Evolutionary conservation across 2,113 vertebrate species (phyloP), one percentile per base, ranked within the genome.

Genomic region (Hystrix cristata): DNA sequence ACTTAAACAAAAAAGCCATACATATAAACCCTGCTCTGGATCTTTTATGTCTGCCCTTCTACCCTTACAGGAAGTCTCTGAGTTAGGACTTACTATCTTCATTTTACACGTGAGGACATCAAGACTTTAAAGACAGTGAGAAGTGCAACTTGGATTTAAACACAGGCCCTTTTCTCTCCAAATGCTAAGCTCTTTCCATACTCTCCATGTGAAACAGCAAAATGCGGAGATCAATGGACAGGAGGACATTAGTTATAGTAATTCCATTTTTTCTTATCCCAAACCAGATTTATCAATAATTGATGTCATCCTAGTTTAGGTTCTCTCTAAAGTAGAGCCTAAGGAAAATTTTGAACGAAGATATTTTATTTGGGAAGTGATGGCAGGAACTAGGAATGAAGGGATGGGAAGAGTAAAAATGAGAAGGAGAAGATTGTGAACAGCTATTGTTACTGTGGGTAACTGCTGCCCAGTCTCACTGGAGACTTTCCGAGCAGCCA

Each of bases 301-400:
- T 48, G 34, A 34, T 57, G 53, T 57, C 27, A 3, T 79, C 71
- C 78, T 85, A 62, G 67, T 69, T 76, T 55, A 15, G 13, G 43
- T 69, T 87, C 46, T 34, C 4, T 46, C 3, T 31, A 43, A 64
- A 59, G 69, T 57, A 88, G 34, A 71, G 4, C 29, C 12, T 43
- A 29, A 71, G 62, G 23, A 51, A 82, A 83, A 19, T 25, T 90
- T 78, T 31, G 19, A 62, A 76, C 71, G 10, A 55, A 71, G 51
- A 16, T 82, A 7, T 78, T 95, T 64, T 71, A 82, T 78, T 59
- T 87, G 46, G 29, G 53, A 90, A 46, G 9, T 64, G n/a, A 94
- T 55, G 27, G 11, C 29, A 46, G 78, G 29, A 92, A 81, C 57
- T 48, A 55, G 59, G 48, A 60, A 34, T 21, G 29, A 94, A 85